Evolutionary conservation across 2,888 invertebrate genomes (phyloP).

Genomic region (Serripes groenlandicus): DNA sequence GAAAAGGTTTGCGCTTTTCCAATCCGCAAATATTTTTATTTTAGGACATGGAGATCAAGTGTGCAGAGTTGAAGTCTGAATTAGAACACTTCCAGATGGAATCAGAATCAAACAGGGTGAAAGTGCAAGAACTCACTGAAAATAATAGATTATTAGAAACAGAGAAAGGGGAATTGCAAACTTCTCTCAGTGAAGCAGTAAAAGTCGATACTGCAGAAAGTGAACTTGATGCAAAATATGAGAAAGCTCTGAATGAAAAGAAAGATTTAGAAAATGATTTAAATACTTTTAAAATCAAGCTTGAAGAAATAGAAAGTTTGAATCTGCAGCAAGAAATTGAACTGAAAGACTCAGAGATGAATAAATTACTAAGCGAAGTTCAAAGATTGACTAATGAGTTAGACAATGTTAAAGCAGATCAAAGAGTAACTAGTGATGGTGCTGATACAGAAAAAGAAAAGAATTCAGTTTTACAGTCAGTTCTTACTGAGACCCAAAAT

Average conservation of each 20-base stretch:
- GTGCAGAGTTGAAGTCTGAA: constrained; percentile 31
- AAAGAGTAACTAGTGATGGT: constrained; percentile 50
- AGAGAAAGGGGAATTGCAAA: constrained; percentile 52
- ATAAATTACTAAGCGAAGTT: constrained; percentile 33
- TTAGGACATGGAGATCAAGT: constrained; percentile 24
- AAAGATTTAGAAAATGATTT: constrained; percentile 35
- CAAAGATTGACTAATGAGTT: constrained; percentile 69
- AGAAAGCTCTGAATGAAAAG: constrained; percentile 19
- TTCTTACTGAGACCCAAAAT: constrained; percentile 61
- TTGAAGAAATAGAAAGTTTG: constrained; percentile 1
- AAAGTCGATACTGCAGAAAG: constrained; percentile 4
- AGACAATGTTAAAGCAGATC: constrained; percentile 57
- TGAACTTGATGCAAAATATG: constrained; percentile 18
- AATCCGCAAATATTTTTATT: neutral
- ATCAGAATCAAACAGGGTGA: constrained; percentile 33
- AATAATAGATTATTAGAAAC: constrained; percentile 39
- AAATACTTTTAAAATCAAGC: constrained; percentile 1
- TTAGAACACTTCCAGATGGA: constrained; percentile 48
- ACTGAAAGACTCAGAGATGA: constrained; percentile 36
- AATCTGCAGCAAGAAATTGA: constrained; percentile 9
- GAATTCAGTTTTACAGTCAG: constrained; percentile 59
- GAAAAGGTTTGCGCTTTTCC: too few relatives aligned
- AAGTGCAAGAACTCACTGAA: constrained; percentile 48
- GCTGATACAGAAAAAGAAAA: constrained; percentile 56
- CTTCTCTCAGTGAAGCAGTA: neutral